These are phyloP conservation scores for Origma solitaria DNA, from an alignment of 2,113 vertebrate genomes.

Conservation along the genomic window DNA sequence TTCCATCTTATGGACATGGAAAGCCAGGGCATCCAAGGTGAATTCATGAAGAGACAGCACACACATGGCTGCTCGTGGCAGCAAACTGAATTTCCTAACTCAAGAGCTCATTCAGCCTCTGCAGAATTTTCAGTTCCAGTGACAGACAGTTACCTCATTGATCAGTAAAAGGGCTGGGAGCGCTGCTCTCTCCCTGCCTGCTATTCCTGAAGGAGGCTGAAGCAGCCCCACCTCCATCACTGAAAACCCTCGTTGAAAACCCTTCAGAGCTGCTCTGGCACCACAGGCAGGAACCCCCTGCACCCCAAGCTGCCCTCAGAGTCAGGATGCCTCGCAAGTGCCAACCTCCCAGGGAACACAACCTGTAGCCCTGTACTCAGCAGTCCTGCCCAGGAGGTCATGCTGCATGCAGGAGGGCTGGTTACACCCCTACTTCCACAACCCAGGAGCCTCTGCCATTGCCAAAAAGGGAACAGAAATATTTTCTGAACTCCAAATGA, in stretches of 20 bases:
- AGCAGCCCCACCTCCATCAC: neutral
- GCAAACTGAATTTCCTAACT: neutral
- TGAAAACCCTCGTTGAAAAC: neutral
- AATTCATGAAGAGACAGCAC: neutral
- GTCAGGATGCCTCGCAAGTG: neutral
- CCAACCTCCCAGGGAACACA: neutral
- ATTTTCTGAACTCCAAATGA: neutral
- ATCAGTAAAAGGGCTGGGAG: neutral
- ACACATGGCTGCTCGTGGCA: neutral
- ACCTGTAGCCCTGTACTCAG: neutral
- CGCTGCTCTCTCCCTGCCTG: neutral
- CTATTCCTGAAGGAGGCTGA: neutral
- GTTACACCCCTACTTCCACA: neutral
- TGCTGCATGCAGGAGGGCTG: neutral
- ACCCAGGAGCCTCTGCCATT: neutral
- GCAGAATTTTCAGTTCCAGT: neutral
- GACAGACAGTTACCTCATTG: neutral
- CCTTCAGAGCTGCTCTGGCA: neutral
- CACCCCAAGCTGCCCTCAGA: neutral
- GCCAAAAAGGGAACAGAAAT: neutral
- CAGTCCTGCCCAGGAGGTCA: neutral
- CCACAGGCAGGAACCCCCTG: neutral
- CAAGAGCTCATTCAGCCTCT: neutral
- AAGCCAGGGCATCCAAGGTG: neutral
- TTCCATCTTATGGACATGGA: accelerated